Conservation (phyloP, 2,113 vertebrate species). For the Ptyas mucosa region DNA sequence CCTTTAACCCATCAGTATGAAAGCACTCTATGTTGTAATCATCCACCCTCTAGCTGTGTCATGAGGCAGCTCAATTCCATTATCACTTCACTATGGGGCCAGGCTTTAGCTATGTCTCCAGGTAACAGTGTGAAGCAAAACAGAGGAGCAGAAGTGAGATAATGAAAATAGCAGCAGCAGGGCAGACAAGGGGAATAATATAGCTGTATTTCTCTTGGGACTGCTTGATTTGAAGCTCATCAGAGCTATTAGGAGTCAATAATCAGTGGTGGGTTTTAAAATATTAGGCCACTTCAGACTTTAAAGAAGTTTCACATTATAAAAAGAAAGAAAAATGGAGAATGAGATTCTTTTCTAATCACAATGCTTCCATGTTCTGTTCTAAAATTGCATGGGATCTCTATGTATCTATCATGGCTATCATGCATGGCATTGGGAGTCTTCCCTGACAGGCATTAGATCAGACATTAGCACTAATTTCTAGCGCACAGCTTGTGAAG, state of each 20-base stretch:
- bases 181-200: not conserved
- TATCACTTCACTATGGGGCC: conserved; percentile 3
- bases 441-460: not conserved
- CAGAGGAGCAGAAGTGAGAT: not conserved
- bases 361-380: not conserved
- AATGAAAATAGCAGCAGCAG: not conserved
- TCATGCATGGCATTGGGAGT: not conserved
- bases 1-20: conserved; percentile 2
- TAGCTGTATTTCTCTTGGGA: not conserved
- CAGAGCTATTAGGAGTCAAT: not conserved
- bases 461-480: not conserved
- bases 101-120: conserved; percentile 13
- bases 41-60: not conserved
- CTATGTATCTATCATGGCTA: not conserved
- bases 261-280: not conserved
- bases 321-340: not conserved
- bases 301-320: not conserved
- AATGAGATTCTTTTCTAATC: not conserved
- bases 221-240: not conserved
- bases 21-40: not conserved
- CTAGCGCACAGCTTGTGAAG: not conserved
- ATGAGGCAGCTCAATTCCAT: not conserved
- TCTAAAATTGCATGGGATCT: not conserved
- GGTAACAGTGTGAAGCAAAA: conserved; percentile 14
- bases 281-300: not conserved